Evolutionary conservation across 1,140 invertebrate species (phyloP), one percentile per base, ranked within the genome.

Genomic region (Platyscapa corneri): DNA sequence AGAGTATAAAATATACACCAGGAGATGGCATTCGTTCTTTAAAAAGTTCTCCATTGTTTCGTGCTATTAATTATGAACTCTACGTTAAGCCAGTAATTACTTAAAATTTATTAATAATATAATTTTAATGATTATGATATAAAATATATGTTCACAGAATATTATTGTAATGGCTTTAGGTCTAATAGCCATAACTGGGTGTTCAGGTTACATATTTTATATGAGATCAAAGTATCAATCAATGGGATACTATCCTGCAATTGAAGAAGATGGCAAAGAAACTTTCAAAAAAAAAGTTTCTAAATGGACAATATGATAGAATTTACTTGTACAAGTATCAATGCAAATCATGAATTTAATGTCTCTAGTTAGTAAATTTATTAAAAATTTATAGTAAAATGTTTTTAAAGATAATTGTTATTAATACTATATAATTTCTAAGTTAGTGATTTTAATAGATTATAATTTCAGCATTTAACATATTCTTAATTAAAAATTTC

Each of bases 51-150:
- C 94, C 93, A 86, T 93, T 96, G 42, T 98, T 98, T 91, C 94
- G 95, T 89, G 94, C 95, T 32, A 91, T 97, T 14, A 98, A 98
- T 93, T 97, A 96, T 93, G 97, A 98, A 93, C 92, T 98, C 20
- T 98, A 97, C 91, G 94, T 95, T 5, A 96, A 96, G 93, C 97
- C 97, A 87, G 97, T 97, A 95, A 95, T 86, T 88, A 82, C 82
- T 86, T 76, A 3, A 83, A 77, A 86, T 79, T 49, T 56, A 46
- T 77, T 78, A 76, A 77, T 83, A 81, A 85, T 87, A 3, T 76
- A 83, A 18, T 76, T 80, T 42, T 70, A 74, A 46, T 53, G 49
- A n/a, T 84, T 75, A 83, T 46, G n/a, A 82, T 20, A 32, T 84
- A 56, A 81, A 78, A 46, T 86, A 77, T 60, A 49, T 89, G 23